phyloP scores from a whole-genome alignment of 1,140 invertebrate species.

The Oreohelix idahoensis region DNA sequence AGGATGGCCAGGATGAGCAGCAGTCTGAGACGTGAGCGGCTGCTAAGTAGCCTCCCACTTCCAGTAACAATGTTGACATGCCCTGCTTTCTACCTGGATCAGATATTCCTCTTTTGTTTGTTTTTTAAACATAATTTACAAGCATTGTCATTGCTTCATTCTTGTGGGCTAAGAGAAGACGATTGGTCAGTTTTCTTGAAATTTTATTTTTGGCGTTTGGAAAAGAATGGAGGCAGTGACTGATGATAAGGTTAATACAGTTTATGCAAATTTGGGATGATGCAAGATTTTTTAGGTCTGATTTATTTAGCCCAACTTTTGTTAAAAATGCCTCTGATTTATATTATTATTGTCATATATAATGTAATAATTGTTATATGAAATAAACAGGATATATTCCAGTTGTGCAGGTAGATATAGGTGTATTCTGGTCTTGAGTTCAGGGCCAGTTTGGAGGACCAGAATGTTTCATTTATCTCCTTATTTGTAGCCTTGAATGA shows the following conservation, averaged over 20 bases:
- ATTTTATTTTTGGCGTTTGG: no score
- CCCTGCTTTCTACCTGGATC: neutral
- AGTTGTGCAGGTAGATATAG: neutral
- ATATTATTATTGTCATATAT: neutral
- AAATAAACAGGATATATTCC: neutral
- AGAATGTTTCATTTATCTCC: no score
- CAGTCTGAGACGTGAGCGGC: conserved; percentile 20
- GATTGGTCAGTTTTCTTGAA: no score
- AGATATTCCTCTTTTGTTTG: neutral
- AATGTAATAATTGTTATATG: neutral
- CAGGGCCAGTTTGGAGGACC: no score
- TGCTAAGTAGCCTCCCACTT: neutral
- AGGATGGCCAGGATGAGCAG: conserved; percentile 37
- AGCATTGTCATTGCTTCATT: neutral
- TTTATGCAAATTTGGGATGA: conserved; percentile 1
- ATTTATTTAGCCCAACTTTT: neutral
- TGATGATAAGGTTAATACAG: neutral
- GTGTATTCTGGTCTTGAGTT: no score
- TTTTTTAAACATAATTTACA: neutral
- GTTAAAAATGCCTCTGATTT: neutral
- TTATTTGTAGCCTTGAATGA: no score
- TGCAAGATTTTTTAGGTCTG: neutral
- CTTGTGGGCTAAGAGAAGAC: neutral
- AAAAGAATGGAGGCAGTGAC: neutral
- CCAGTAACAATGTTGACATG: conserved; percentile 7